These are phyloP conservation scores for Cyphomyrus plagiostoma DNA, from an alignment of 2,113 vertebrate genomes.

Conservation along the genomic window DNA sequence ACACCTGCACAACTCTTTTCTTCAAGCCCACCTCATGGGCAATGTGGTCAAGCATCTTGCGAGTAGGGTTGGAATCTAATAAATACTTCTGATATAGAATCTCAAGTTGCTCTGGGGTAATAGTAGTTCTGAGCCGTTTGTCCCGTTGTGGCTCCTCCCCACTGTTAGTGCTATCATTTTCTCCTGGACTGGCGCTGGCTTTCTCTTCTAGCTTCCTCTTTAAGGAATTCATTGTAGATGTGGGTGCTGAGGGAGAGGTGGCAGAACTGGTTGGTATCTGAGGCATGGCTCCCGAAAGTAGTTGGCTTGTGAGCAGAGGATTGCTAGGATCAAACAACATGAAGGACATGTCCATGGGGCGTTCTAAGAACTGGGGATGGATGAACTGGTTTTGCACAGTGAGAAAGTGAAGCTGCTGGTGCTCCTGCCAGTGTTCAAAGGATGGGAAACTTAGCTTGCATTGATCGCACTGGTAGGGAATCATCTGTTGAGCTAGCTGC, in stretches of 20 bases:
- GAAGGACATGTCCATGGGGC: slow-evolving; percentile 92
- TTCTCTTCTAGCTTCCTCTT: slow-evolving; percentile 98
- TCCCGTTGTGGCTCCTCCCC: slow-evolving; percentile 95
- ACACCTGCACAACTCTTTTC: slow-evolving; percentile 98
- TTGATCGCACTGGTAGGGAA: slow-evolving; percentile 97
- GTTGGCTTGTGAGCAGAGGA: slow-evolving; percentile 86
- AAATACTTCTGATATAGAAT: slow-evolving; percentile 97
- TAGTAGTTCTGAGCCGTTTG: slow-evolving; percentile 94
- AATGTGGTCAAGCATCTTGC: slow-evolving; percentile 98
- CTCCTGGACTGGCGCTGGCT: slow-evolving; percentile 87
- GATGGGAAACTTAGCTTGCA: slow-evolving; percentile 96
- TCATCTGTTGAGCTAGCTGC: slow-evolving; percentile 84
- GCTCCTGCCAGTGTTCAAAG: slow-evolving; percentile 98
- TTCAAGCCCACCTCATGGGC: slow-evolving; percentile 97
- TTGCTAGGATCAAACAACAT: slow-evolving; percentile 98
- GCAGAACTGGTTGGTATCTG: slow-evolving; percentile 89
- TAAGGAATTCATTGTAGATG: slow-evolving; percentile 90
- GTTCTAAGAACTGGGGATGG: slow-evolving; percentile 92
- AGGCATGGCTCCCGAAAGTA: slow-evolving; percentile 85
- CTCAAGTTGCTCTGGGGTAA: slow-evolving; percentile 95
- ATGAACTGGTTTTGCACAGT: slow-evolving; percentile 97
- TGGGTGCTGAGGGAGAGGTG: slow-evolving; percentile 89
- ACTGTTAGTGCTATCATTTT: slow-evolving; percentile 90
- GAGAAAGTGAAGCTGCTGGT: slow-evolving; percentile 97
- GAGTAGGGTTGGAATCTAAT: slow-evolving; percentile 93